phyloP scores from a whole-genome alignment of 2,797 vertebrate species.

The Masticophis lateralis region DNA sequence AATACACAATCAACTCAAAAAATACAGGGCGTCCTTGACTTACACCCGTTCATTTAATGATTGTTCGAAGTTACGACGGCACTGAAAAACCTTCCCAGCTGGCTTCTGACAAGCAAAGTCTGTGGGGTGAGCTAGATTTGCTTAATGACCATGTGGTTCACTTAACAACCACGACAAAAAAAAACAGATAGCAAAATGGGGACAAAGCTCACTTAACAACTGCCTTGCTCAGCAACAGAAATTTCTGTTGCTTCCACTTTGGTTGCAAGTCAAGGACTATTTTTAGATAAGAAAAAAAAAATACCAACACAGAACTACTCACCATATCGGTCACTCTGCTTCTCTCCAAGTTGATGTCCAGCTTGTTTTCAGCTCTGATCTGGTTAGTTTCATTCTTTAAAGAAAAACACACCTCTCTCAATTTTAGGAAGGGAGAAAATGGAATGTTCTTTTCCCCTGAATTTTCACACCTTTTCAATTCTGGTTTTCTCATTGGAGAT shows the following conservation, averaged over 20 bases:
- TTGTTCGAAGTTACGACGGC: not conserved
- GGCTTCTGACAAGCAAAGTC: not conserved
- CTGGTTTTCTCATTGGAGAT: not conserved
- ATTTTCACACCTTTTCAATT: not conserved
- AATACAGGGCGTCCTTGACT: not conserved
- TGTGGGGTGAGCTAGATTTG: not conserved
- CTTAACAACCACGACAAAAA: not conserved
- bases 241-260: not conserved
- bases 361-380: slow-evolving; percentile 85
- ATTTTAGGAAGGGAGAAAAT: not conserved
- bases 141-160: not conserved
- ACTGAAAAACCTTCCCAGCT: not conserved
- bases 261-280: not conserved
- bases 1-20: not conserved
- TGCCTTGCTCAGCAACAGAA: not conserved
- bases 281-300: not conserved
- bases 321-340: slow-evolving; percentile 87
- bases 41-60: not conserved
- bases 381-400: slow-evolving; percentile 85
- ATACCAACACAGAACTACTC: slow-evolving; percentile 14
- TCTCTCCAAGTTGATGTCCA: slow-evolving; percentile 93
- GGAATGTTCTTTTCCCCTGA: not conserved
- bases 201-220: not conserved
- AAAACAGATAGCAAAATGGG: not conserved
- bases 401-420: not conserved